These are phyloP conservation scores for Lepus timidus DNA, from an alignment of 2,113 vertebrate species.

Conservation along the genomic window DNA sequence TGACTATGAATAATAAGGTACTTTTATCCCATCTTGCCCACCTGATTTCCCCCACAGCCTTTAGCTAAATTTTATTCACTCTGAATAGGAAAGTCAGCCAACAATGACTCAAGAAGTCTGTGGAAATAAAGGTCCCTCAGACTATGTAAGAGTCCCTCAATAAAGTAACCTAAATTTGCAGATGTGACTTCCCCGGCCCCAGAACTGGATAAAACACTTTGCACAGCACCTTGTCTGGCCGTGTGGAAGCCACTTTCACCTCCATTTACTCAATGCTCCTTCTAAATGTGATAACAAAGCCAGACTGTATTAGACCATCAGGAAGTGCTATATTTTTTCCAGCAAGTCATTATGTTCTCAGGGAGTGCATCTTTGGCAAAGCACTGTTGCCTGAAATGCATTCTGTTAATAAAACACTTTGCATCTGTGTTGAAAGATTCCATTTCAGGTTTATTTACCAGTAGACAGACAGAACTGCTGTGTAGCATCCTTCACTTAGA, in stretches of 20 bases:
- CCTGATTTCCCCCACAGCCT: neutral
- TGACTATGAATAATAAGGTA: neutral
- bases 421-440: conserved; percentile 53
- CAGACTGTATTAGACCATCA: neutral
- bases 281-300: conserved; percentile 14
- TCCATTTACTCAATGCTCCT: neutral
- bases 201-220: neutral
- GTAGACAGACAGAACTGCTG: conserved; percentile 78
- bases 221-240: neutral
- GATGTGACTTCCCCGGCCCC: neutral
- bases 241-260: neutral
- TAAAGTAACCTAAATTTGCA: neutral
- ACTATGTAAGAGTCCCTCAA: neutral
- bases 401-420: conserved; percentile 54
- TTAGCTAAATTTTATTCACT: conserved; percentile 7
- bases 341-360: neutral
- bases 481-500: conserved; percentile 75
- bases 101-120: neutral
- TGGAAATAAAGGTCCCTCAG: neutral
- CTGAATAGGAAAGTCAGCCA: conserved; percentile 20
- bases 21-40: neutral
- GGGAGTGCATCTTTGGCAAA: conserved; percentile 33
- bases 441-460: conserved; percentile 85
- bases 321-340: conserved; percentile 16
- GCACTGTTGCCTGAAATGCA: conserved; percentile 28